Base-by-base conservation (phyloP, 2,888 invertebrate species). In the Thumatha senex region DNA sequence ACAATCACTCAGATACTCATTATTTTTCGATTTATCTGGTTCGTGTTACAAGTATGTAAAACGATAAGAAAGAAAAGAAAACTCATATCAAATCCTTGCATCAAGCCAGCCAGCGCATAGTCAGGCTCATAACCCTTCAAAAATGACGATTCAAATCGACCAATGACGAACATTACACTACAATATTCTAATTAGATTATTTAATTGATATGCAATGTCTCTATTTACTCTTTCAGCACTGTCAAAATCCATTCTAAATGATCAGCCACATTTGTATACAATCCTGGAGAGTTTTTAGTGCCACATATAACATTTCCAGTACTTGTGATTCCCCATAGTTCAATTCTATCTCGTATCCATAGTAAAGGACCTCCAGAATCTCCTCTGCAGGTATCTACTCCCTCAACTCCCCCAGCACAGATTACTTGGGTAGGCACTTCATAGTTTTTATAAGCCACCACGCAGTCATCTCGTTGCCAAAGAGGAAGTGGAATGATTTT, bases 341-440 rank as follows among this genome's bases (percentile, higher is more conserved):
- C 81, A 0, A 61, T 65, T 2, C 47, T 67, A 0, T 64, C 56
- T 11, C 62, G 67, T 9, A 67, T 38, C 61, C 72, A 72, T 2
- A 76, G 69, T 0, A 86, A 46, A 1, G 86, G 86, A 0, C 86
- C 85, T 0, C 86, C 86, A 0, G 85, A 84, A 48, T 86, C 86
- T 0, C 86, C 86, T 2, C 72, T 67, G 55, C 86, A 86, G 0
- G 82, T 80, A 15, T 86, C 86, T 0, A 80, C 50, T 0, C 70
- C 74, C 0, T 61, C 56, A 46, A 72, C 58, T 0, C 85, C 86
- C 0, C 86, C 86, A 0, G 86, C 86, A 29, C 86, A 86, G 7
- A 86, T 75, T 0, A 69, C 55, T 12, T 70, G 61, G 0, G 70
- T 46, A 0, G 83, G 80, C 0, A 85, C 40, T 2, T 52, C 43